Conservation (phyloP, 1,140 invertebrate species). For the Phthorimaea operculella region DNA sequence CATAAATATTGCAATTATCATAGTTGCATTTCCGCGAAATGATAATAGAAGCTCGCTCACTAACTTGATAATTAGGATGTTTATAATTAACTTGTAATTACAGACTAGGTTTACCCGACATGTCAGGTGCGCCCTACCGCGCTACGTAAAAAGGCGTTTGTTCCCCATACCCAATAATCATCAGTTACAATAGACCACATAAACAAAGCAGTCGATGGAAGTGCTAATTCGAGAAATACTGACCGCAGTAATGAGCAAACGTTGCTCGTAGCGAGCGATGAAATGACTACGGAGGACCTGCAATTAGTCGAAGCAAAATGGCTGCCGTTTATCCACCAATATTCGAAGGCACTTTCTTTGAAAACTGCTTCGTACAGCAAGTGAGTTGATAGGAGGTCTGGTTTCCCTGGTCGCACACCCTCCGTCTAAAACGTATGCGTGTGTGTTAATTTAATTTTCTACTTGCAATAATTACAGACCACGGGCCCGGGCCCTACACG, state of each 20-base stretch:
- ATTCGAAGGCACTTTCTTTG: constrained; percentile 13
- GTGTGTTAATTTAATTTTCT: constrained; percentile 67
- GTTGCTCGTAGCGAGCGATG: constrained; percentile 42
- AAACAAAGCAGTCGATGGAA: constrained; percentile 49
- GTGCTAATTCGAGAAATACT: constrained; percentile 65
- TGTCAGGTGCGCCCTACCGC: not conserved
- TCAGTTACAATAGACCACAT: constrained; percentile 43
- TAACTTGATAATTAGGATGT: not conserved
- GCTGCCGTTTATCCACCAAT: constrained; percentile 36
- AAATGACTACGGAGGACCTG: constrained; percentile 50
- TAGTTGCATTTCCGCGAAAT: not conserved
- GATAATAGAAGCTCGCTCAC: not conserved
- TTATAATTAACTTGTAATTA: not conserved
- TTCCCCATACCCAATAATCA: constrained; percentile 37
- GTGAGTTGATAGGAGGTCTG: constrained; percentile 13
- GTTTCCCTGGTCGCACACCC: constrained; percentile 24
- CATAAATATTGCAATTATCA: too few relatives aligned
- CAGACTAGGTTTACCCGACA: not conserved
- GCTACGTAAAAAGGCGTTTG: not conserved
- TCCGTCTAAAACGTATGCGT: constrained; percentile 46
- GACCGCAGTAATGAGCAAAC: constrained; percentile 58
- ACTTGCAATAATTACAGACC: constrained; percentile 57
- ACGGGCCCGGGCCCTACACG: constrained; percentile 31
- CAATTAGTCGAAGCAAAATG: constrained; percentile 62
- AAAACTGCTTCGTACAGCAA: not conserved